Percentiles rank a stretch among this genome's conserved stretches.
Conservation (phyloP, 2,113 vertebrate genomes). For the Megalops atlanticus region DNA sequence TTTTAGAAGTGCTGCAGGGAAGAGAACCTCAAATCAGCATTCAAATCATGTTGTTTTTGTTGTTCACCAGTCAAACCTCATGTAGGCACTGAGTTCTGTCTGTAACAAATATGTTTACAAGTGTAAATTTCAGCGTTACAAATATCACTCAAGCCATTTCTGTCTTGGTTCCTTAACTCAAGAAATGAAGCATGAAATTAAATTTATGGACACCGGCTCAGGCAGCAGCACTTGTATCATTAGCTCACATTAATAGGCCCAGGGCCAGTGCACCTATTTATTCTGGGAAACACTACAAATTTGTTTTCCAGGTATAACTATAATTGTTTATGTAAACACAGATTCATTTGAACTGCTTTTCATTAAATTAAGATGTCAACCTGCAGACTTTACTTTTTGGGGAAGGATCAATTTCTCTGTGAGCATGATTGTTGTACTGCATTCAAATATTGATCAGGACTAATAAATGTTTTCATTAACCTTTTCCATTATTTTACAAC, state of each 20-base stretch:
- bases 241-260: constrained; percentile 4
- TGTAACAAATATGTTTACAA: neutral
- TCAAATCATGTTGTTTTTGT: neutral
- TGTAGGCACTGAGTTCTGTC: too few species aligned
- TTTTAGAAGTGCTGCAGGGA: too few species aligned
- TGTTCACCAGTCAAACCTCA: neutral
- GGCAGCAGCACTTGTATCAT: neutral
- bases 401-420: neutral
- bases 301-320: constrained; percentile 1
- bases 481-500: too few species aligned
- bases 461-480: too few species aligned
- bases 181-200: neutral
- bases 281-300: neutral
- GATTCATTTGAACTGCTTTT: neutral
- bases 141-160: neutral
- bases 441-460: too few species aligned
- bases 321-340: neutral
- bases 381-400: neutral
- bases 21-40: too few species aligned
- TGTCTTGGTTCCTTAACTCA: neutral
- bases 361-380: neutral
- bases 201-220: neutral
- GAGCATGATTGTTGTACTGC: too few species aligned
- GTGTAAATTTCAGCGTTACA: neutral
- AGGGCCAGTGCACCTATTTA: neutral